phyloP scores from a whole-genome alignment of 2,888 invertebrate species.

The Listrodromus nycthemerus region DNA sequence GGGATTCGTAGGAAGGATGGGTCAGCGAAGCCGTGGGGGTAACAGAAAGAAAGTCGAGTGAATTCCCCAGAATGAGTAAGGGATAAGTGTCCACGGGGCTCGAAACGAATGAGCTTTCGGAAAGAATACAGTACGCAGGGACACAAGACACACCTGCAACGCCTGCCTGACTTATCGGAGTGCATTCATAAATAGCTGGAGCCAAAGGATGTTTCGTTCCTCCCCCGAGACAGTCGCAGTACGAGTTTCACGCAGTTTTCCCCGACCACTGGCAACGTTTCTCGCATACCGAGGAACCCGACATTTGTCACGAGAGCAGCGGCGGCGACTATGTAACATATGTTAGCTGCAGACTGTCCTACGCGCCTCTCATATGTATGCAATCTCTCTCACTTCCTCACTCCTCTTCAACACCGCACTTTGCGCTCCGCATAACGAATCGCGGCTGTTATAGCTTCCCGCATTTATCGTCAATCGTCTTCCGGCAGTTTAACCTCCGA shows the following conservation, averaged over 20 bases:
- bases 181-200: conserved; percentile 68
- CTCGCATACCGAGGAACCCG: conserved; percentile 72
- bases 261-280: conserved; percentile 63
- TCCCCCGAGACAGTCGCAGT: background rate
- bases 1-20: conserved; percentile 17
- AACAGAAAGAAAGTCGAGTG: conserved; percentile 30
- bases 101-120: conserved; percentile 39
- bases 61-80: conserved; percentile 33
- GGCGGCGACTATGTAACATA: conserved; percentile 27
- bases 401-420: background rate
- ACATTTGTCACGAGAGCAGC: conserved; percentile 78
- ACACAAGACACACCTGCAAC: conserved; percentile 25
- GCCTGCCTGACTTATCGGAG: conserved; percentile 66
- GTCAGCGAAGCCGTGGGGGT: background rate
- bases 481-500: background rate
- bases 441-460: background rate
- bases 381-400: conserved; percentile 33
- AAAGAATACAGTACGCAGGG: conserved; percentile 13
- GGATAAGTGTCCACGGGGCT: conserved; percentile 22
- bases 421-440: background rate
- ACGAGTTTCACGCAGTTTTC: conserved; percentile 46
- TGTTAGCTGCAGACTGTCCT: background rate
- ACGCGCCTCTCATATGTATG: conserved; percentile 34
- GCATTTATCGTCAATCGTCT: background rate
- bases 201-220: conserved; percentile 63